These are phyloP conservation scores for Epinephelus malabaricus DNA, from an alignment of 2,797 vertebrate genomes.

Conservation along the genomic window DNA sequence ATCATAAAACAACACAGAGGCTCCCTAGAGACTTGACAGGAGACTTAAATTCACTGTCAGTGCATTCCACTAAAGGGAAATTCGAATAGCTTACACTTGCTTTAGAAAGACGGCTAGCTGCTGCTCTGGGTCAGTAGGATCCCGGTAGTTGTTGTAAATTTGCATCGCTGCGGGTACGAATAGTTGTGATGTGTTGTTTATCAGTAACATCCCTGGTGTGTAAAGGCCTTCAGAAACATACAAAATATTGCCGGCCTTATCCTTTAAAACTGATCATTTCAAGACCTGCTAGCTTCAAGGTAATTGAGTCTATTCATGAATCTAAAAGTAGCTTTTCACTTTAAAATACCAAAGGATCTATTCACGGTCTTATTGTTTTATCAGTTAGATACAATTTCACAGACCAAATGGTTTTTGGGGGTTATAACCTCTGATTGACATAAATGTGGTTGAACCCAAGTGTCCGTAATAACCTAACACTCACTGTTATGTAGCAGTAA, in stretches of 20 bases:
- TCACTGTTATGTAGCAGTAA: slow-evolving; percentile 20
- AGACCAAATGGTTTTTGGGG: neutral
- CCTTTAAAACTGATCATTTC: neutral
- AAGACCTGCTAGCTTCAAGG: neutral
- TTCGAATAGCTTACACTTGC: too few species aligned
- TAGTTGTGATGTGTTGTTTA: too few species aligned
- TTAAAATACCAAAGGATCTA: neutral
- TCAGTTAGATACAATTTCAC: neutral
- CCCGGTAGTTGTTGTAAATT: too few species aligned
- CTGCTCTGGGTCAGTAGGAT: too few species aligned
- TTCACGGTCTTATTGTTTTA: neutral
- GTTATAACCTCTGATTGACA: neutral
- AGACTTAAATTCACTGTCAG: too few species aligned
- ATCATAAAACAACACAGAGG: too few species aligned
- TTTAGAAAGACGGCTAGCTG: too few species aligned
- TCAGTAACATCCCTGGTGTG: too few species aligned
- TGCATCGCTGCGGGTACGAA: too few species aligned
- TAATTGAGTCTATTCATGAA: neutral
- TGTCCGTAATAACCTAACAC: neutral
- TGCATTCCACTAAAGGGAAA: too few species aligned
- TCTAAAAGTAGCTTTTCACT: neutral
- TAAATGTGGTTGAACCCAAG: slow-evolving; percentile 26
- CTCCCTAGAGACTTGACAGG: too few species aligned
- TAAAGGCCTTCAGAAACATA: neutral
- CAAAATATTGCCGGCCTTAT: neutral